Percentiles rank a stretch among this genome's conserved stretches.
Conservation (phyloP, 2,113 vertebrate genomes). For the Leiothrix lutea region DNA sequence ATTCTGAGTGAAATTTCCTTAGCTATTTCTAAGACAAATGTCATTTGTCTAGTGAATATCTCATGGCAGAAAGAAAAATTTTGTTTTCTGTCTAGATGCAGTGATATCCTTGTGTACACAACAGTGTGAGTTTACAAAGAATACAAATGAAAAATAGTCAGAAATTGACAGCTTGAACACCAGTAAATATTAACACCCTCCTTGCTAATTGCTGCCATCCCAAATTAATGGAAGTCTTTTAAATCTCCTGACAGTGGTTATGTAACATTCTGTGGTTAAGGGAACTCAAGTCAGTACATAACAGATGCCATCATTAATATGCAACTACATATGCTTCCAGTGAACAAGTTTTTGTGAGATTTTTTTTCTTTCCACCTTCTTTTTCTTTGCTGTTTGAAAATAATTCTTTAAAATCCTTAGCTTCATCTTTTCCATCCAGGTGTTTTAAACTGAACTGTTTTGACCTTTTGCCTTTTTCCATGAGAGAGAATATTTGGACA, state of each 20-base stretch:
- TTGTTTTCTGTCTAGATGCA: neutral
- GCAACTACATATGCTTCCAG: slow-evolving; percentile 68
- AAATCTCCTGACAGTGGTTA: slow-evolving; percentile 72
- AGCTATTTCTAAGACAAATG: neutral
- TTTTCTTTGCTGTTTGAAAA: neutral
- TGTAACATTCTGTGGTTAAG: slow-evolving; percentile 58
- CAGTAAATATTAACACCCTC: slow-evolving; percentile 54
- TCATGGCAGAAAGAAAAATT: neutral
- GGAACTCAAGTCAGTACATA: slow-evolving; percentile 62
- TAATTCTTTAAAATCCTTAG: neutral
- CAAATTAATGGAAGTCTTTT: slow-evolving; percentile 74
- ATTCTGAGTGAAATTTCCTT: neutral
- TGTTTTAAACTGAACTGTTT: neutral
- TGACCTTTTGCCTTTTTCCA: neutral
- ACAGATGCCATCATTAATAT: slow-evolving; percentile 79
- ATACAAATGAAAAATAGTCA: slow-evolving; percentile 40
- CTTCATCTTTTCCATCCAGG: neutral
- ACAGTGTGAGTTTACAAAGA: slow-evolving; percentile 26
- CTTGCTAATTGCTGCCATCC: slow-evolving; percentile 75
- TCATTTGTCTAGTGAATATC: neutral
- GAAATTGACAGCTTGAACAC: slow-evolving; percentile 65
- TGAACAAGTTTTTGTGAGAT: neutral
- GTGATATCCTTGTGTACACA: slow-evolving; percentile 13
- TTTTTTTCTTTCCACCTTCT: neutral
- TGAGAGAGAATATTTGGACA: neutral